phyloP scores from a whole-genome alignment of 64 coral and sea anemone species.

The Montipora capricornis region DNA sequence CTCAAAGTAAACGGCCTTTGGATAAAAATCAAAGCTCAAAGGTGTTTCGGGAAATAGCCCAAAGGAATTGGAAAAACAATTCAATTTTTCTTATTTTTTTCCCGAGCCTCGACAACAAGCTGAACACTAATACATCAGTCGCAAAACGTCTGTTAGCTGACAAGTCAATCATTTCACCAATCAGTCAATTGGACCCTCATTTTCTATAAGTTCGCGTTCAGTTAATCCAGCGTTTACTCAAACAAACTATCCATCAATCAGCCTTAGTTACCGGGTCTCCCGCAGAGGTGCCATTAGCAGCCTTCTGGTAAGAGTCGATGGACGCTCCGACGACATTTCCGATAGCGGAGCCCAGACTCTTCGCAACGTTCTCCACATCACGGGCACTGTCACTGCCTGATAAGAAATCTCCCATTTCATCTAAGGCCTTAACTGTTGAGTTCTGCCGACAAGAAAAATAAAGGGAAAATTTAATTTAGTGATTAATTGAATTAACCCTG shows the following conservation, averaged over 20 bases:
- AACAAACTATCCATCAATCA: background rate
- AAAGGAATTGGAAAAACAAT: no score
- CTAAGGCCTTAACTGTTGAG: slow-evolving; percentile 56
- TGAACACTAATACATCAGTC: no score
- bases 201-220: background rate
- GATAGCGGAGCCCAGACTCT: slow-evolving; percentile 69
- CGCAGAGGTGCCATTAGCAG: slow-evolving; percentile 49
- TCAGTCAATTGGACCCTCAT: background rate
- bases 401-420: slow-evolving; percentile 69
- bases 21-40: no score
- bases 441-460: slow-evolving; percentile 25
- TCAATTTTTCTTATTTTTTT: no score
- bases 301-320: slow-evolving; percentile 61
- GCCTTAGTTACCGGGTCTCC: slow-evolving; percentile 52
- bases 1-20: no score
- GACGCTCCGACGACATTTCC: slow-evolving; percentile 70
- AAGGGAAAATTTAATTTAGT: background rate
- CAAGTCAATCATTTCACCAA: background rate
- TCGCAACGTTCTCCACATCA: slow-evolving; percentile 67
- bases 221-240: background rate
- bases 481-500: background rate
- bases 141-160: background rate
- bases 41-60: no score
- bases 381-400: slow-evolving; percentile 49
- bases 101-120: no score